These are phyloP conservation scores for Thaleichthys pacificus DNA, from an alignment of 2,797 vertebrate genomes.

Conservation along the genomic window DNA sequence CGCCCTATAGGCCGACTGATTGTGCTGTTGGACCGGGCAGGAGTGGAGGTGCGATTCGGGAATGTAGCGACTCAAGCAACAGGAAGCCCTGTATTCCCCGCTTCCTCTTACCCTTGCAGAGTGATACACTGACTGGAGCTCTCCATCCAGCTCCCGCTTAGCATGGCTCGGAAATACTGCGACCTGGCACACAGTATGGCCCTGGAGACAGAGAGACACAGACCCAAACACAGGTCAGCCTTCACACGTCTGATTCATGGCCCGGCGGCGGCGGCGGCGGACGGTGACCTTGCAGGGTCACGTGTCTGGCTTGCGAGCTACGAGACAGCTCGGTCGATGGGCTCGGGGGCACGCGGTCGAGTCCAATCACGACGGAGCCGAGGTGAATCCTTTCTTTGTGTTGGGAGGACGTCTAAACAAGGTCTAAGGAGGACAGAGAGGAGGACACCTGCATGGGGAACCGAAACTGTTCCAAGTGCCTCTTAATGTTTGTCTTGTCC, in stretches of 20 bases:
- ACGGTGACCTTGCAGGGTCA: slow-evolving; percentile 1
- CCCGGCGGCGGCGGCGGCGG: slow-evolving; percentile 16
- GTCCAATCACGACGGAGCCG: background rate
- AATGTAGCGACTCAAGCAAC: slow-evolving; percentile 73
- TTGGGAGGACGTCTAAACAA: slow-evolving; percentile 20
- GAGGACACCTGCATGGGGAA: background rate
- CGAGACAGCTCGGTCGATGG: background rate
- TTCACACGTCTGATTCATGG: slow-evolving; percentile 34
- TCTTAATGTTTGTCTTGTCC: background rate
- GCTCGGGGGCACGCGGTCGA: slow-evolving; percentile 25
- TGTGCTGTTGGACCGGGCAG: slow-evolving; percentile 18
- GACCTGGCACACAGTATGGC: slow-evolving; percentile 92
- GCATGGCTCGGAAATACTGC: slow-evolving; percentile 94
- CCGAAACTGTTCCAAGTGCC: background rate
- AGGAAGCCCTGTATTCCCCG: slow-evolving; percentile 18
- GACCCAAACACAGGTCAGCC: slow-evolving; percentile 38
- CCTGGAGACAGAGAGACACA: slow-evolving; percentile 65
- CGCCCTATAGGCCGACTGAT: slow-evolving; percentile 29
- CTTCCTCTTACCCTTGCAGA: slow-evolving; percentile 85
- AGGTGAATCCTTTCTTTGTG: slow-evolving; percentile 13
- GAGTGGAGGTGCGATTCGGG: slow-evolving; percentile 16
- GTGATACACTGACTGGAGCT: slow-evolving; percentile 88
- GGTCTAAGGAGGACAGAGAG: background rate
- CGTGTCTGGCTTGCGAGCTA: background rate
- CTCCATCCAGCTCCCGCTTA: slow-evolving; percentile 94